phyloP scores from a whole-genome alignment of 2,888 invertebrate species.

The Sinelater perroti region DNA sequence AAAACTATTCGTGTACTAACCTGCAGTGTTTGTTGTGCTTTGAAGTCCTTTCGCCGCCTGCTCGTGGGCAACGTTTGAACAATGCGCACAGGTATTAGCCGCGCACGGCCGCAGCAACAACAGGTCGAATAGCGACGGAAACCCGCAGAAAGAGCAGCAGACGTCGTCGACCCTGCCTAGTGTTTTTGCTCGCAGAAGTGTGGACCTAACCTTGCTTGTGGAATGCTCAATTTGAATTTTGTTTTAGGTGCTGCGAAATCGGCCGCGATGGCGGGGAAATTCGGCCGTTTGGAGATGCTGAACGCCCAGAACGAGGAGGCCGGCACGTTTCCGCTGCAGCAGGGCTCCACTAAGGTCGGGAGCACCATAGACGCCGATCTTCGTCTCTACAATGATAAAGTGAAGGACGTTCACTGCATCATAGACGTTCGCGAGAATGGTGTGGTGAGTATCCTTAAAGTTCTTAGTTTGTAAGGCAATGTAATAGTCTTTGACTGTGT shows the following conservation, averaged over 20 bases:
- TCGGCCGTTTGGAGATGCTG: neutral
- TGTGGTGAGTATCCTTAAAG: constrained; percentile 13
- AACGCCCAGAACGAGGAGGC: neutral
- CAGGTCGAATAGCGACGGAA: too few relatives aligned
- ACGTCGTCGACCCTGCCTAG: neutral
- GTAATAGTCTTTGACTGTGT: too few relatives aligned
- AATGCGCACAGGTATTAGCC: too few relatives aligned
- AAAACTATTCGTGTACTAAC: too few relatives aligned
- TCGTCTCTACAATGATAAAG: neutral
- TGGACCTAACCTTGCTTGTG: neutral
- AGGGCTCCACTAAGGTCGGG: neutral
- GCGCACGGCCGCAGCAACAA: too few relatives aligned
- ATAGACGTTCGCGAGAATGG: constrained; percentile 7
- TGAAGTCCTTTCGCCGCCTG: too few relatives aligned
- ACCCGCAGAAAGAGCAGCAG: too few relatives aligned
- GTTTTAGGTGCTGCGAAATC: neutral
- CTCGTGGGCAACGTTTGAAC: too few relatives aligned
- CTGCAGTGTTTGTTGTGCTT: too few relatives aligned
- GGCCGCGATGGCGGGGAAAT: neutral
- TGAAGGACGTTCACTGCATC: neutral
- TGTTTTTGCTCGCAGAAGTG: neutral
- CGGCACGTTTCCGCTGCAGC: neutral
- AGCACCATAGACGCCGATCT: constrained; percentile 2
- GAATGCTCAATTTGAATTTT: constrained; percentile 3
- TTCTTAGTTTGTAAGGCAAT: too few relatives aligned